Conservation (phyloP, 1,140 invertebrate species). For the Trypoxylus dichotomus region DNA sequence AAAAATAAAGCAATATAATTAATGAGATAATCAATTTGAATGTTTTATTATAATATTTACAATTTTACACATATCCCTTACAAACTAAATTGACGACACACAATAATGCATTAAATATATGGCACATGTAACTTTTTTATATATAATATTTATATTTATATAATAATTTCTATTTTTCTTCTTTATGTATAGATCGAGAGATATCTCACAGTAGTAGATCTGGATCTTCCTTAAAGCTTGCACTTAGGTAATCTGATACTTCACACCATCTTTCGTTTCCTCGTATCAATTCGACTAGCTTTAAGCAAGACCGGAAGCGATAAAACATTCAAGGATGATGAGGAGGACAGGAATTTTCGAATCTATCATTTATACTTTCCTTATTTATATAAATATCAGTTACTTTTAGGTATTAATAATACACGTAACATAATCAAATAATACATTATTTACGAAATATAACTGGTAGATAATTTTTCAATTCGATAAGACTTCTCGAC, state of each 20-base stretch:
- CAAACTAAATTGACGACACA: conserved; percentile 45
- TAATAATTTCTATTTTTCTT: conserved; percentile 34
- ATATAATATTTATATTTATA: conserved; percentile 34
- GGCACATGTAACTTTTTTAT: conserved; percentile 43
- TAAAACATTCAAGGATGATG: conserved; percentile 30
- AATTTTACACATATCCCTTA: conserved; percentile 45
- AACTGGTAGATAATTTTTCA: background rate
- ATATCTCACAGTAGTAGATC: background rate
- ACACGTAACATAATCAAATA: background rate
- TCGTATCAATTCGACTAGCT: background rate
- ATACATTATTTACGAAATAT: conserved; percentile 9
- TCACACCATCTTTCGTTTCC: background rate
- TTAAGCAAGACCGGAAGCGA: conserved; percentile 26
- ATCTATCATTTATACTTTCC: conserved; percentile 5
- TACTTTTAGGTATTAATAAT: conserved; percentile 5
- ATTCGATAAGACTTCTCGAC: background rate
- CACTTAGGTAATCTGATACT: conserved; percentile 25
- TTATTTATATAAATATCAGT: conserved; percentile 22
- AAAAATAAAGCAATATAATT: background rate
- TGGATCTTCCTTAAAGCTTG: conserved; percentile 27
- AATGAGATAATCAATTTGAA: conserved; percentile 8
- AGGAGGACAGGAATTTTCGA: conserved; percentile 7
- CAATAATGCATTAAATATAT: conserved; percentile 45
- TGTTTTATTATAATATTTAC: conserved; percentile 42
- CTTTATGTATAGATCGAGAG: conserved; percentile 15